Base-by-base conservation (phyloP, 2,113 vertebrate species). In the Nycticorax nycticorax region DNA sequence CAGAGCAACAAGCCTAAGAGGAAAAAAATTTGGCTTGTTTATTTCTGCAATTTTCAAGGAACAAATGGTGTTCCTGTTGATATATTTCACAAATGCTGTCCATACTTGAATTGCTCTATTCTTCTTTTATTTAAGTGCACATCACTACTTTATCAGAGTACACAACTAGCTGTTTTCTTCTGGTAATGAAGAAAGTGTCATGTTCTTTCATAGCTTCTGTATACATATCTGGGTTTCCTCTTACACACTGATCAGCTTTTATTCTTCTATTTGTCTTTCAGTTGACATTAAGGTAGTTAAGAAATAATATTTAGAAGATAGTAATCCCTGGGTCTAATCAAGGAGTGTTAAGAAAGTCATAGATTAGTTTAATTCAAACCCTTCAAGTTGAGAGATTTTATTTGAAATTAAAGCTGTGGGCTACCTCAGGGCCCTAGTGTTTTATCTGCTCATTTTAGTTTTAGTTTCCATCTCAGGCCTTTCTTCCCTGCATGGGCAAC, bases 401-500 rank as follows among this genome's bases (percentile, higher is more conserved):
- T 89, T 89, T 89, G 45, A 85, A 95, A 79, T 91, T 33, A 62
- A 85, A 95, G 53, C 96, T 85, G 37, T 92, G 92, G 73, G 56
- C 39, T 93, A 23, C 35, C 56, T 91, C 55, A 85, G 67, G 79
- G 62, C 88, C 78, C 62, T 72, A 15, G 27, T 59, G 69, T 68
- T 95, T 97, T 53, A 62, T 91, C 87, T 89, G 63, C 74, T 93
- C 48, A 22, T 75, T 62, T 91, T 33, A 53, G 32, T 69, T 89
- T 74, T 71, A 85, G 45, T 96, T 94, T 92, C 50, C 32, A 22
- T 85, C 67, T 69, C 74, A 43, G 63, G 35, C 50, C 53, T 92
- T 89, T 92, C 74, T 81, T 92, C 55, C n/a, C 55, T 88, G 22
- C 3, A 3, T 92, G 39, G 59, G 21, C 55, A 93, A 56, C 89